These are phyloP conservation scores for Phyllotreta cruciferae DNA, from an alignment of 2,888 invertebrate species.

Conservation along the genomic window DNA sequence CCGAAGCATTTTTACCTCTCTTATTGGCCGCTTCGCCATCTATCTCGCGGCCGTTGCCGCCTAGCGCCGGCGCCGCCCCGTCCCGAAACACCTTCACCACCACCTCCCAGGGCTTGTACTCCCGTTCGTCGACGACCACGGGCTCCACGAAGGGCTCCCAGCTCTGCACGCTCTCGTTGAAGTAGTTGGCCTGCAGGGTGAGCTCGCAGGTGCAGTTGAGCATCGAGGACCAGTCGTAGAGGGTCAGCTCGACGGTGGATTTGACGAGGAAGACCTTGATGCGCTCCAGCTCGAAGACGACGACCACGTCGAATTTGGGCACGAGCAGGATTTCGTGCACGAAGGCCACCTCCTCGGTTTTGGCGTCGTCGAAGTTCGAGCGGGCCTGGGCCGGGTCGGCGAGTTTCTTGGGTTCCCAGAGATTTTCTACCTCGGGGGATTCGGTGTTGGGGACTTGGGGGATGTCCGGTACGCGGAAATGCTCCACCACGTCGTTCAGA, in stretches of 20 bases:
- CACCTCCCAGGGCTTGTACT: conserved; percentile 76
- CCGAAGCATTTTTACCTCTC: conserved; percentile 48
- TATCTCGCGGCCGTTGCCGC: conserved; percentile 46
- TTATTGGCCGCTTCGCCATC: conserved; percentile 42
- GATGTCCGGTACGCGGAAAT: conserved; percentile 57
- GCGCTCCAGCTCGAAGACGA: conserved; percentile 71
- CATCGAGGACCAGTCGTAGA: conserved; percentile 72
- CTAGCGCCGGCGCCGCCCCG: conserved; percentile 54
- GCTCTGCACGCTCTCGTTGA: conserved; percentile 57
- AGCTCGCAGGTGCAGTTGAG: conserved; percentile 58
- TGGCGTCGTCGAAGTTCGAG: conserved; percentile 28
- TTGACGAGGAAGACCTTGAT: conserved; percentile 65
- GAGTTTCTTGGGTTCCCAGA: conserved; percentile 77
- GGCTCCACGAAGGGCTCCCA: conserved; percentile 91
- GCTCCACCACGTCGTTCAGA: conserved; percentile 58
- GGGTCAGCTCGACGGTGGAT: conserved; percentile 65
- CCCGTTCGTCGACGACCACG: conserved; percentile 69
- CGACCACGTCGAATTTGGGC: conserved; percentile 65
- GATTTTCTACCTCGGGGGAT: conserved; percentile 61
- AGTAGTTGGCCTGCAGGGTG: conserved; percentile 61
- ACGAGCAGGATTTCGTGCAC: conserved; percentile 48
- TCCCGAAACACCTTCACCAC: conserved; percentile 68
- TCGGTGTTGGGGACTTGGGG: conserved; percentile 39
- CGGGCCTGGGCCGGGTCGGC: conserved; percentile 50
- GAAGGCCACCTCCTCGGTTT: conserved; percentile 35